These are phyloP conservation scores for Falco concolor DNA, from an alignment of 2,797 vertebrate genomes.

Conservation along the genomic window DNA sequence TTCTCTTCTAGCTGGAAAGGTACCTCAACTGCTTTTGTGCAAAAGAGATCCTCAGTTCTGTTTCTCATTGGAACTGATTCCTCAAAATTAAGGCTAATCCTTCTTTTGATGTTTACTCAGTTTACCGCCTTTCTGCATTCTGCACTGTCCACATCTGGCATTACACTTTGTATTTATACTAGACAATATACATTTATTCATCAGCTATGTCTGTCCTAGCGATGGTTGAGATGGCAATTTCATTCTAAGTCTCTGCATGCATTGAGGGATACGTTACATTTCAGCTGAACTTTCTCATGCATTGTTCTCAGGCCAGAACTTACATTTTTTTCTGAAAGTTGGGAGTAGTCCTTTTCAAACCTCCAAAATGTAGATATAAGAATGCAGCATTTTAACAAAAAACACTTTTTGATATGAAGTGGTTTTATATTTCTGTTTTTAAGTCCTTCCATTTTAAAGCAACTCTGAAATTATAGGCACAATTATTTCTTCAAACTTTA, in stretches of 20 bases:
- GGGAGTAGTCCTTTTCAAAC: background rate
- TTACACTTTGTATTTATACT: background rate
- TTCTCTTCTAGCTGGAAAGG: background rate
- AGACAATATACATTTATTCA: background rate
- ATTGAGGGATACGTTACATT: background rate
- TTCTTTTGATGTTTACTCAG: background rate
- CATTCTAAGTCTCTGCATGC: background rate
- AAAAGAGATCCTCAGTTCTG: background rate
- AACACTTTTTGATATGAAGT: background rate
- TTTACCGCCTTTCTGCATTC: background rate
- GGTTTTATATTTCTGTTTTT: background rate
- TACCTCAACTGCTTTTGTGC: background rate
- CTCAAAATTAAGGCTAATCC: background rate
- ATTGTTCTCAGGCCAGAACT: background rate
- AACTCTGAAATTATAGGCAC: background rate
- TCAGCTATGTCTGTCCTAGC: background rate
- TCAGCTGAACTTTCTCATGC: background rate
- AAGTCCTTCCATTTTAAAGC: background rate
- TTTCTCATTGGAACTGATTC: background rate
- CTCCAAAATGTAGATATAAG: background rate
- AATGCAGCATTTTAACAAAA: background rate
- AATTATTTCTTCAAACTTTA: background rate
- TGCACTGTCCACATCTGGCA: background rate
- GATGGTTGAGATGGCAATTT: background rate
- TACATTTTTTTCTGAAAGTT: background rate